These are phyloP conservation scores for Itoplectis maculator DNA, from an alignment of 2,888 invertebrate species.

Conservation along the genomic window DNA sequence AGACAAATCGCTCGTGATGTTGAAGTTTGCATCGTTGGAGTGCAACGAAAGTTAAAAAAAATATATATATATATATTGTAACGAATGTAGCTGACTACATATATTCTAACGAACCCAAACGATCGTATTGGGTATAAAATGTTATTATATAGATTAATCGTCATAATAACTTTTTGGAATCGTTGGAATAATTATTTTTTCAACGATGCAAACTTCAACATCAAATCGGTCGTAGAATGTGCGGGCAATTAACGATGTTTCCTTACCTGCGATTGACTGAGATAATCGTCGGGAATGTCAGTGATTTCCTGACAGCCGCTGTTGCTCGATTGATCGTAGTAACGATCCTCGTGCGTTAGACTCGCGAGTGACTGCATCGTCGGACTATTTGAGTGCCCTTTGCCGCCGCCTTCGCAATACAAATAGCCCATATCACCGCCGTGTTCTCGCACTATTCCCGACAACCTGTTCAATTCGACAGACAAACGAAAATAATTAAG, in stretches of 20 bases:
- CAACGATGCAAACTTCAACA: background rate
- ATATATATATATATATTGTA: no score
- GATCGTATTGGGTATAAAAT: no score
- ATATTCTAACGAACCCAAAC: no score
- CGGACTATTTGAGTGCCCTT: constrained; percentile 83
- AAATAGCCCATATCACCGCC: constrained; percentile 82
- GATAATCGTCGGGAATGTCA: constrained; percentile 93
- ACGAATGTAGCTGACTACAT: no score
- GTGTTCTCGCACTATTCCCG: constrained; percentile 82
- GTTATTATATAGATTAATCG: no score
- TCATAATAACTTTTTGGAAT: no score
- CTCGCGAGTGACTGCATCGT: constrained; percentile 84
- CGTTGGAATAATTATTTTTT: background rate
- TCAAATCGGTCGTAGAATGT: background rate
- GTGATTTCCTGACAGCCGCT: constrained; percentile 89
- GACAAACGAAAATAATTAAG: constrained; percentile 40
- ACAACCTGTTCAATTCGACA: constrained; percentile 74
- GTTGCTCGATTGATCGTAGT: constrained; percentile 80
- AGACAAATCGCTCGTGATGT: constrained; percentile 13
- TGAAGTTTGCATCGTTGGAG: background rate
- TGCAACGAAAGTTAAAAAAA: background rate
- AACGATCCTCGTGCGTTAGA: constrained; percentile 81
- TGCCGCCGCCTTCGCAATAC: constrained; percentile 82
- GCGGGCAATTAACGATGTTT: background rate
- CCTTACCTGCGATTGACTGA: constrained; percentile 90